These are phyloP conservation scores for Vimba vimba DNA, from an alignment of 2,113 vertebrate species.

Conservation along the genomic window DNA sequence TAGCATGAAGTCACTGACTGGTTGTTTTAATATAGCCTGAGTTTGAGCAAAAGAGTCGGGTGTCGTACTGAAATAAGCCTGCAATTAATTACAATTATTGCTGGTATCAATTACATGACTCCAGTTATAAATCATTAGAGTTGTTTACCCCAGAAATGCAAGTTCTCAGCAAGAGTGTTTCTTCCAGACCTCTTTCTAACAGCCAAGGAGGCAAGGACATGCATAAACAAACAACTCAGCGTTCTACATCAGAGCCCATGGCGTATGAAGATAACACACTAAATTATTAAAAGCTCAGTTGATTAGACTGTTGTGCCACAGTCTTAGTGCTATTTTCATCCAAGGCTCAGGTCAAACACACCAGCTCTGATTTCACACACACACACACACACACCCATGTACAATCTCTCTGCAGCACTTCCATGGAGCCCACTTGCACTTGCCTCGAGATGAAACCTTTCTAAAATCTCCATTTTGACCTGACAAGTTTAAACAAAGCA, in stretches of 20 bases:
- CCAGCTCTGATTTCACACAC: conserved; percentile 30
- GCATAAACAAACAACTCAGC: conserved; percentile 53
- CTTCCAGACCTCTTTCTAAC: conserved; percentile 41
- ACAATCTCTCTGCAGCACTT: conserved; percentile 38
- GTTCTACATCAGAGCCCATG: conserved; percentile 32
- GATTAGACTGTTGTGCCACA: conserved; percentile 32
- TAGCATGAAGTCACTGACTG: neutral
- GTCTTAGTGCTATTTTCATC: conserved; percentile 44
- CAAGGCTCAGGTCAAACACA: conserved; percentile 39
- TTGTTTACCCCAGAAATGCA: conserved; percentile 48
- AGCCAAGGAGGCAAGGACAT: conserved; percentile 30
- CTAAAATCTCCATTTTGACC: conserved; percentile 67
- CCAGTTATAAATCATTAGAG: conserved; percentile 51
- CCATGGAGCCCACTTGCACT: conserved; percentile 38
- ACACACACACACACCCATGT: conserved; percentile 18
- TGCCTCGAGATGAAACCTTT: conserved; percentile 64
- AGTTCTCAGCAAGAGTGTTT: conserved; percentile 22
- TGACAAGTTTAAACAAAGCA: conserved; percentile 80
- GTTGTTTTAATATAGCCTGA: conserved; percentile 23
- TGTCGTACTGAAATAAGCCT: conserved; percentile 46
- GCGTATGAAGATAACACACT: conserved; percentile 44
- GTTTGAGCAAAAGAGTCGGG: neutral
- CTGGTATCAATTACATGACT: conserved; percentile 47
- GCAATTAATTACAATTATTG: conserved; percentile 44
- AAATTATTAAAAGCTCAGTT: conserved; percentile 48